Base-by-base conservation (phyloP, 2,113 vertebrate species). In the Dipodomys spectabilis region DNA sequence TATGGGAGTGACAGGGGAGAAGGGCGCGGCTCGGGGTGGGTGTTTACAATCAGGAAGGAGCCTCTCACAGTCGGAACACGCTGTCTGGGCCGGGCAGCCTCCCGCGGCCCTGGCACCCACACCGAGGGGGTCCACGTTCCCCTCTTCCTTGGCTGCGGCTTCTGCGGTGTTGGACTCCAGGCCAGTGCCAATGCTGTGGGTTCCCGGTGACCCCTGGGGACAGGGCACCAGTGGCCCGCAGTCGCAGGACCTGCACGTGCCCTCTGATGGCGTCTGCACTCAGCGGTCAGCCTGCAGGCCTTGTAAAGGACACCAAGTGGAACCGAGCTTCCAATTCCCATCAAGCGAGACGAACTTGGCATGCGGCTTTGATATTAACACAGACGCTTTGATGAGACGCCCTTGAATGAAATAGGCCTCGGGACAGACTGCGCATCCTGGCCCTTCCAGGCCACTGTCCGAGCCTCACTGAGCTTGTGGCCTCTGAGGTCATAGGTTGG, bases 101-200 rank as follows among this genome's bases (percentile, higher is more conserved):
- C 27, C 9, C 27, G 0, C 10, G 7, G 35, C 13, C 3, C 39
- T 8, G 4, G 27, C 1, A 5, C 10, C 49, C 16, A 7, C 20
- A 0, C n/a, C 25, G 2, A 1, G n/a, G 22, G 62, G 77, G 19
- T 1, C 4, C 0, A 8, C 1, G 11, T 0, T 8, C 16, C 23
- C 32, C 30, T 39, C 39, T 53, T 57, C 6, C 1, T 9, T 16
- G 0, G 27, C 28, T 27, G 45, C 23, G 2, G 2, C 23, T 4
- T 32, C 28, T 5, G 68, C 68, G 30, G 28, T 5, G 10, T 35
- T 45, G 7, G 68, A 30, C 22, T 10, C 44, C 19, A 16, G 64
- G 44, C 53, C 0, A 10, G 44, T 0, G 5, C 19, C 0, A 0
- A 6, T 9, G 4, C 15, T 25, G 27, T 67, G 7, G 27, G 53